Evolutionary conservation across 2,888 invertebrate species (phyloP).

Genomic region (Leucozona laternaria): DNA sequence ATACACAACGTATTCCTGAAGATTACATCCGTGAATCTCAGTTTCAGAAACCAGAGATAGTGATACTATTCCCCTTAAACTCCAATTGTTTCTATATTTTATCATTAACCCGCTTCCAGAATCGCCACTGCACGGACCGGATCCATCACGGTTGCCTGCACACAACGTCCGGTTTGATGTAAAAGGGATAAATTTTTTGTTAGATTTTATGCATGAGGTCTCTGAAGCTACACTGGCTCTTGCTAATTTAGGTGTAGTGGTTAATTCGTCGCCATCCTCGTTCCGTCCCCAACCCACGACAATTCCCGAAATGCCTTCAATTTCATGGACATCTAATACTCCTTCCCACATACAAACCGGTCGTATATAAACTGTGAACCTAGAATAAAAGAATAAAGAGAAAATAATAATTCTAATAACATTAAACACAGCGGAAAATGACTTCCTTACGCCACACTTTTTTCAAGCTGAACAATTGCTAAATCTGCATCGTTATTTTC

Average conservation of each 20-base stretch:
- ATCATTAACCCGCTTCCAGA: constrained; percentile 86
- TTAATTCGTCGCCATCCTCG: constrained; percentile 77
- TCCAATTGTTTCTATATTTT: constrained; percentile 81
- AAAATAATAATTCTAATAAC: too few relatives aligned
- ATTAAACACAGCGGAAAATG: too few relatives aligned
- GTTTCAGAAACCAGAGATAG: constrained; percentile 79
- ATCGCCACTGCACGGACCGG: constrained; percentile 83
- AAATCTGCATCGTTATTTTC: constrained; percentile 82
- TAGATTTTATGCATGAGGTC: constrained; percentile 83
- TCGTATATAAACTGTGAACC: constrained; percentile 77
- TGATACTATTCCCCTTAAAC: constrained; percentile 84
- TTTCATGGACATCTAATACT: constrained; percentile 72
- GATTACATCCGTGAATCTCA: constrained; percentile 84
- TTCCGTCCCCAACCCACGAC: constrained; percentile 85
- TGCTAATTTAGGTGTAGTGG: constrained; percentile 81
- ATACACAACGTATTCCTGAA: constrained; percentile 86
- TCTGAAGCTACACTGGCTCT: constrained; percentile 83
- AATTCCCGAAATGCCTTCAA: constrained; percentile 82
- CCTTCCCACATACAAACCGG: constrained; percentile 80
- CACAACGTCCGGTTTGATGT: constrained; percentile 63
- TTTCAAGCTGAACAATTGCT: constrained; percentile 82
- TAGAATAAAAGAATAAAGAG: too few relatives aligned
- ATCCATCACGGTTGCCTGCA: constrained; percentile 77
- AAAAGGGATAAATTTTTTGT: constrained; percentile 75
- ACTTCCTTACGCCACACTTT: constrained; percentile 15